These are phyloP conservation scores for Clavelina lepadiformis DNA, from an alignment of 23 tunicate genomes.

Conservation along the genomic window DNA sequence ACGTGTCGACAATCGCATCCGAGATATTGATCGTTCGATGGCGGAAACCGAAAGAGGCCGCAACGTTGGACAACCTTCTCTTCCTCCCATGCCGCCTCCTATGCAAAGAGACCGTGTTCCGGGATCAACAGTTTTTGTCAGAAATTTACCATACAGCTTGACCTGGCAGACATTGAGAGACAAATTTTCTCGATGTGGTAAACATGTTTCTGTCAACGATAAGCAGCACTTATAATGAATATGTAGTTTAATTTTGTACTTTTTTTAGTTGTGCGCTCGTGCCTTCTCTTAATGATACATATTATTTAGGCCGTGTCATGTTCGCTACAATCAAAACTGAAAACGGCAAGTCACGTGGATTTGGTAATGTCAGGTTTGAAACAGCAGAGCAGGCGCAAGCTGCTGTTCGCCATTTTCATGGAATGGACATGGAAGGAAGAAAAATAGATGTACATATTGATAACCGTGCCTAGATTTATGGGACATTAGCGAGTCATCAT, in stretches of 20 bases:
- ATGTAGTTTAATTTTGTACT: no score
- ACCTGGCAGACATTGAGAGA: slow-evolving; percentile 65
- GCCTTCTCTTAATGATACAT: no score
- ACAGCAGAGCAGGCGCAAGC: slow-evolving; percentile 56
- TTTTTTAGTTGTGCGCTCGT: no score
- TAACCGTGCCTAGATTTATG: no score
- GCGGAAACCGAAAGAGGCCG: slow-evolving; percentile 38
- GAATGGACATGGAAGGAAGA: slow-evolving; percentile 61
- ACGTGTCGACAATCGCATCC: slow-evolving; percentile 60
- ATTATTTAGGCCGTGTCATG: slow-evolving; percentile 58
- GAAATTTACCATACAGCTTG: slow-evolving; percentile 62
- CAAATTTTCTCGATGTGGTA: slow-evolving; percentile 54
- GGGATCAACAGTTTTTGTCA: slow-evolving; percentile 48
- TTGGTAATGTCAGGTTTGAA: slow-evolving; percentile 64
- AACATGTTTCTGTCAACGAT: no score
- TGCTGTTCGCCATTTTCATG: slow-evolving; percentile 44
- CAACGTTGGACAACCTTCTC: neutral
- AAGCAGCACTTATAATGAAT: no score
- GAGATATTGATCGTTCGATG: slow-evolving; percentile 56
- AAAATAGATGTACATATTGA: slow-evolving; percentile 52
- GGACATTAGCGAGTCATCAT: no score
- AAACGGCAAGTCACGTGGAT: slow-evolving; percentile 79
- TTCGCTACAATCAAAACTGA: slow-evolving; percentile 78
- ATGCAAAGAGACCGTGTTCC: slow-evolving; percentile 17
- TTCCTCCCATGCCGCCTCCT: slow-evolving; percentile 52